phyloP scores from a whole-genome alignment of 2,888 invertebrate species.

The Chrysodeixis includens region DNA sequence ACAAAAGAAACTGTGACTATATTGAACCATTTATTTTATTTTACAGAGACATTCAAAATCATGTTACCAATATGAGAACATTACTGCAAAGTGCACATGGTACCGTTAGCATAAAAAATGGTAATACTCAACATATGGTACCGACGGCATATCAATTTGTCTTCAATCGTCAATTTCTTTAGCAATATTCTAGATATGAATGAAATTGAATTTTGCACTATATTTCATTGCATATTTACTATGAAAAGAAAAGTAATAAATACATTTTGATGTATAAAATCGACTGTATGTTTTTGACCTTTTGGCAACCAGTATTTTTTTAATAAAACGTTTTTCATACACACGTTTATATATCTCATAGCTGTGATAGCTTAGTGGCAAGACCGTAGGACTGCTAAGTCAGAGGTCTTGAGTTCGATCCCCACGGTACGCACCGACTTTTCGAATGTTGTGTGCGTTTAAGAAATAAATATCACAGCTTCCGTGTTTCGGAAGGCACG shows the following conservation, averaged over 20 bases:
- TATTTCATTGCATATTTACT: background rate
- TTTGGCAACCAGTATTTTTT: background rate
- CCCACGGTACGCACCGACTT: no score
- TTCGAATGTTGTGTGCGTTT: no score
- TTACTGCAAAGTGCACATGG: conserved; percentile 13
- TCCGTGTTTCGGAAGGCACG: no score
- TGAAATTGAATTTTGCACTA: background rate
- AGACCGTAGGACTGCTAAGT: no score
- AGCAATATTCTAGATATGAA: background rate
- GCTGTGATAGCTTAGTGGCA: no score
- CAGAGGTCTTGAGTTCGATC: no score
- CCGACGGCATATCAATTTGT: conserved; percentile 2
- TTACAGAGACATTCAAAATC: background rate
- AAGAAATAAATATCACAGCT: no score
- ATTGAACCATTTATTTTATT: background rate
- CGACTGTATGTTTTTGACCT: background rate
- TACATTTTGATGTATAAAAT: background rate
- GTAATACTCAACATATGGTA: conserved; percentile 9
- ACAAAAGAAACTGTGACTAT: conserved; percentile 6
- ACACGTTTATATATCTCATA: background rate
- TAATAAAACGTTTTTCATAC: background rate
- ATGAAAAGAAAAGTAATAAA: background rate
- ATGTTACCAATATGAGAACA: background rate
- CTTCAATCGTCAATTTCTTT: background rate
- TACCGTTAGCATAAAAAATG: conserved; percentile 24